Evolutionary conservation across 92 coral and sea anemone genomes (phyloP).

Genomic region (Actinostola sp.): DNA sequence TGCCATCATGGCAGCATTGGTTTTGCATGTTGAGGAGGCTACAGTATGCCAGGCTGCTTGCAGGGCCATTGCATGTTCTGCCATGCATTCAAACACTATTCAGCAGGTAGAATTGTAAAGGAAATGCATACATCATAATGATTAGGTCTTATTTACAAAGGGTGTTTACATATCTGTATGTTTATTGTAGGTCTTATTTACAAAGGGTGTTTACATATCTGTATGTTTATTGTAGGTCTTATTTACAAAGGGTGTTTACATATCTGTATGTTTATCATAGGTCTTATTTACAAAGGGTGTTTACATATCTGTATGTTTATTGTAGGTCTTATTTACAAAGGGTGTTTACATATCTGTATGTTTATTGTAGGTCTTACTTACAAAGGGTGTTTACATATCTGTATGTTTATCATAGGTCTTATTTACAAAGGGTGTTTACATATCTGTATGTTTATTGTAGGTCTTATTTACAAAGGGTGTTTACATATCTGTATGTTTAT

Average conservation of each 20-base stretch:
- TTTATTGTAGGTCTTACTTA: slow-evolving; percentile 55
- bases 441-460: slow-evolving; percentile 31
- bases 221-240: no score
- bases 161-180: not conserved
- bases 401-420: no score
- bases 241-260: not conserved
- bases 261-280: slow-evolving; percentile 30
- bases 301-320: no score
- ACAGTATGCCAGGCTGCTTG: slow-evolving; percentile 69
- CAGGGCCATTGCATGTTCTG: slow-evolving; percentile 59
- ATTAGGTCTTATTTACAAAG: not conserved
- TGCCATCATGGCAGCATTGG: slow-evolving; percentile 69
- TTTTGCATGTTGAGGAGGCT: slow-evolving; percentile 56
- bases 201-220: slow-evolving; percentile 71
- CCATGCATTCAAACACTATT: slow-evolving; percentile 49
- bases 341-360: not conserved
- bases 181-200: slow-evolving; percentile 56
- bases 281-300: slow-evolving; percentile 71
- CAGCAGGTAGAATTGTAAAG: slow-evolving; percentile 59
- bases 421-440: not conserved
- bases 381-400: slow-evolving; percentile 71
- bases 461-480: slow-evolving; percentile 71
- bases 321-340: not conserved
- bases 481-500: no score
- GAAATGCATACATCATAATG: no score